Conservation (phyloP, 2,797 vertebrate genomes). For the Helostoma temminkii region DNA sequence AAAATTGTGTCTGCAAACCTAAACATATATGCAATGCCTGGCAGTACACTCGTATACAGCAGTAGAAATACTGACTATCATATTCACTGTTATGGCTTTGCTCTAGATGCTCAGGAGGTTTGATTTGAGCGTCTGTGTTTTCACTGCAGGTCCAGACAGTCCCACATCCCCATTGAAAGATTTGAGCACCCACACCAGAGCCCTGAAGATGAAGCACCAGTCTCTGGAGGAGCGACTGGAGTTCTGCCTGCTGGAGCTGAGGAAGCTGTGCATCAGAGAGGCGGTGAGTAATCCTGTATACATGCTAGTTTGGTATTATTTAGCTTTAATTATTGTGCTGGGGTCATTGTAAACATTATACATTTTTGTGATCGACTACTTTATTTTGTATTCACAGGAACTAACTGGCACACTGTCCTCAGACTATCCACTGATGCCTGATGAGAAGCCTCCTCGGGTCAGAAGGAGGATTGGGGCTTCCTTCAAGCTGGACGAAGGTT, state of each 20-base stretch:
- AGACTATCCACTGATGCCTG: slow-evolving; percentile 90
- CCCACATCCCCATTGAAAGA: slow-evolving; percentile 87
- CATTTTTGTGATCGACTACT: neutral
- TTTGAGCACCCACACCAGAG: slow-evolving; percentile 83
- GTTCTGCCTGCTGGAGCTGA: slow-evolving; percentile 90
- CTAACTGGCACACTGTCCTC: slow-evolving; percentile 89
- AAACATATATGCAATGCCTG: too few species aligned
- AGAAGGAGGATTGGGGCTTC: slow-evolving; percentile 90
- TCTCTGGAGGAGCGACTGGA: slow-evolving; percentile 90
- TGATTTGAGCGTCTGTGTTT: slow-evolving; percentile 26
- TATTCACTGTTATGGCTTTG: slow-evolving; percentile 4
- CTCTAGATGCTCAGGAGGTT: neutral
- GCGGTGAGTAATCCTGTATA: slow-evolving; percentile 84
- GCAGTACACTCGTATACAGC: too few species aligned
- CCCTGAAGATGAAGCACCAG: slow-evolving; percentile 88
- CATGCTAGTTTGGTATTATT: neutral
- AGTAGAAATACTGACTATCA: too few species aligned
- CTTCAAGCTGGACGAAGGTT: slow-evolving; percentile 90
- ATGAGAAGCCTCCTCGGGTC: slow-evolving; percentile 89
- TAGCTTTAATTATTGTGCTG: too few species aligned
- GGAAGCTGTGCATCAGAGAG: slow-evolving; percentile 91
- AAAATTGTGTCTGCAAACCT: too few species aligned
- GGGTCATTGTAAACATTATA: neutral
- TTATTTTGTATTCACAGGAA: slow-evolving; percentile 83
- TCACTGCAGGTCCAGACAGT: slow-evolving; percentile 87